phyloP scores from a whole-genome alignment of 2,888 invertebrate species.

The Pollenia griseotomentosa region DNA sequence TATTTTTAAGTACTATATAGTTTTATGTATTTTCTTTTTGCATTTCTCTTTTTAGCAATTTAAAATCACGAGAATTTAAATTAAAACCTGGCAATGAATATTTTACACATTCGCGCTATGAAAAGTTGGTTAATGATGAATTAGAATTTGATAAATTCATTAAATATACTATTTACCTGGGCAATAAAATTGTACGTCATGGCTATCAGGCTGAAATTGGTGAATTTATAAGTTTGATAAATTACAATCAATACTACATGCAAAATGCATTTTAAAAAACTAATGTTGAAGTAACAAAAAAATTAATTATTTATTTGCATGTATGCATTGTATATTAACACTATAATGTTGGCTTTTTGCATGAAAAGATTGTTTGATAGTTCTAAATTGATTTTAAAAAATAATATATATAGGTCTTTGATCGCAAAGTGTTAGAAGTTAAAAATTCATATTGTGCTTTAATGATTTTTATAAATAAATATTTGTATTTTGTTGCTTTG shows the following conservation, averaged over 20 bases:
- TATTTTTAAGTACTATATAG: constrained; percentile 9
- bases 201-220: constrained; percentile 84
- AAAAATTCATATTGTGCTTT: constrained; percentile 36
- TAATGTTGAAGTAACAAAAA: not conserved
- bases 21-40: not conserved
- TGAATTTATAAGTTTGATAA: constrained; percentile 83
- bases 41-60: constrained; percentile 77
- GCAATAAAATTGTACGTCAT: constrained; percentile 82
- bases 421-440: constrained; percentile 28
- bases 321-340: constrained; percentile 8
- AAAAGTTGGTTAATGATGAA: constrained; percentile 81
- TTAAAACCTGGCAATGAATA: constrained; percentile 76
- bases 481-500: constrained; percentile 18
- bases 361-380: constrained; percentile 40
- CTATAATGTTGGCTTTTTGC: constrained; percentile 21
- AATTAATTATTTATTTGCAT: not conserved
- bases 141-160: constrained; percentile 82
- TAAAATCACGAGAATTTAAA: constrained; percentile 81
- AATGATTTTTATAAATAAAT: constrained; percentile 35
- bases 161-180: constrained; percentile 82
- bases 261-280: constrained; percentile 58
- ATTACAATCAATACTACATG: constrained; percentile 83
- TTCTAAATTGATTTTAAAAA: constrained; percentile 38
- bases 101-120: constrained; percentile 82
- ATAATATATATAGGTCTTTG: not conserved